These are phyloP conservation scores for Drosophila baimaii DNA, from an alignment of 1,140 invertebrate genomes.

Conservation along the genomic window DNA sequence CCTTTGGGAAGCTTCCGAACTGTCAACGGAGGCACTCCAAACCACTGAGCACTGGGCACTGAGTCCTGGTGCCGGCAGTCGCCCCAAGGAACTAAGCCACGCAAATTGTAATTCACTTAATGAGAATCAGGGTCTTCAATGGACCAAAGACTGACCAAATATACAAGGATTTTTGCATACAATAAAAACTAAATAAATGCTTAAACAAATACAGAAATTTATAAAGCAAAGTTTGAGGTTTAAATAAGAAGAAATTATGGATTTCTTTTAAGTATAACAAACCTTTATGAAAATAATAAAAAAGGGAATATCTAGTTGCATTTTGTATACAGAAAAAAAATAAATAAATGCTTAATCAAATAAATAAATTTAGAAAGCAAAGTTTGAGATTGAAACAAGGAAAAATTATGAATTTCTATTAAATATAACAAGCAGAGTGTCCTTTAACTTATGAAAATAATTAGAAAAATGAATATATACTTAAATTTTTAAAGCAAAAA, in stretches of 20 bases:
- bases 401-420: no score
- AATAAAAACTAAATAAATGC: not conserved
- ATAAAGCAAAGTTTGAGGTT: not conserved
- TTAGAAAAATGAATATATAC: not conserved
- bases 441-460: not conserved
- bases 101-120: slow-evolving; percentile 49
- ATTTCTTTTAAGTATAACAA: no score
- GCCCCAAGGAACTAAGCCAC: slow-evolving; percentile 35
- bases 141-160: slow-evolving; percentile 19
- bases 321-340: no score
- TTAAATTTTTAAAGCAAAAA: not conserved
- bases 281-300: no score
- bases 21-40: slow-evolving; percentile 32
- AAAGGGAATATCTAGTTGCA: no score
- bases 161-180: not conserved
- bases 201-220: not conserved
- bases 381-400: no score
- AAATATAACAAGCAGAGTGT: no score
- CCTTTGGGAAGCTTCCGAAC: slow-evolving; percentile 33
- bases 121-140: slow-evolving; percentile 26
- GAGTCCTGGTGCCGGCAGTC: slow-evolving; percentile 5
- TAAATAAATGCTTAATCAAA: no score
- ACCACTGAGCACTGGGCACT: slow-evolving; percentile 1
- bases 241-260: not conserved
- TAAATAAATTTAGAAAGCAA: no score